phyloP scores from a whole-genome alignment of 1,140 invertebrate species.

The Dendrolimus kikuchii region DNA sequence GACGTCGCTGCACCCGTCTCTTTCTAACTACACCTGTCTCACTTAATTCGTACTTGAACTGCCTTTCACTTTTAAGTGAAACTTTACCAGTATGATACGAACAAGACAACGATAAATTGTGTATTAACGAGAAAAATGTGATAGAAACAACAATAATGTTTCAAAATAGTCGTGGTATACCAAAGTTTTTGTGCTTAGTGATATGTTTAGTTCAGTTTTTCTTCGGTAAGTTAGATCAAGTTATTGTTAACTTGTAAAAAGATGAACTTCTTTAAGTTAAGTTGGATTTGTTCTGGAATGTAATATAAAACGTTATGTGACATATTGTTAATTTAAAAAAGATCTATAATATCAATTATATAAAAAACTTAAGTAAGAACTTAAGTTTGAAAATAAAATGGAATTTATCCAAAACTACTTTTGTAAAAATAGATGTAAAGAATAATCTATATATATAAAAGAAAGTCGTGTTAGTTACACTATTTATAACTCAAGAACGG shows the following conservation, averaged over 20 bases:
- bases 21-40: constrained; percentile 28
- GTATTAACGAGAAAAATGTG: constrained; percentile 6
- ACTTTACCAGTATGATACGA: constrained; percentile 4
- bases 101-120: neutral
- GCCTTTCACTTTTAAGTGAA: constrained; percentile 49
- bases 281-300: constrained; percentile 1
- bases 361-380: neutral
- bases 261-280: constrained; percentile 1
- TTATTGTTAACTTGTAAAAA: neutral
- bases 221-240: constrained; percentile 27
- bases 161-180: constrained; percentile 34
- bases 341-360: neutral
- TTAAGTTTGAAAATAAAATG: no score
- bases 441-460: no score
- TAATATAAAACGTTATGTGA: no score
- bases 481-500: no score
- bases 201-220: constrained; percentile 19
- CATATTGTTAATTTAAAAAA: neutral
- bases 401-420: no score
- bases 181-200: constrained; percentile 41
- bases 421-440: no score
- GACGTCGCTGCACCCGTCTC: constrained; percentile 13
- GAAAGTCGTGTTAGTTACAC: no score
- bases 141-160: constrained; percentile 4
- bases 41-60: constrained; percentile 33